Percentiles rank a stretch among this genome's conserved stretches.
phyloP scores from a whole-genome alignment of 2,113 vertebrate genomes.

The Aythya baeri region DNA sequence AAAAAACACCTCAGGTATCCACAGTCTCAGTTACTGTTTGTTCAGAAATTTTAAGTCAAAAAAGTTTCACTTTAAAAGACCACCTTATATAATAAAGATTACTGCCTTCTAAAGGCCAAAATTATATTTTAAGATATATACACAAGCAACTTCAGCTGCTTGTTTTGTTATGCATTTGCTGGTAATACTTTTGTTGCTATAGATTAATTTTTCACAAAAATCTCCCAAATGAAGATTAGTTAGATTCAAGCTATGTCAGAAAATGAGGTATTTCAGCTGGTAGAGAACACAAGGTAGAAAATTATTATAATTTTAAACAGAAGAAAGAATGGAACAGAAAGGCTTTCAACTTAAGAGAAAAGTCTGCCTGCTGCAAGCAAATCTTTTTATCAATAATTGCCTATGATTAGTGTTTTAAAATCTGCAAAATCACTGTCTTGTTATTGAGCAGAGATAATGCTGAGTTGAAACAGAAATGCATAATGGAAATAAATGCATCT shows the following conservation, averaged over 20 bases:
- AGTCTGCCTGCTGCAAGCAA: constrained; percentile 41
- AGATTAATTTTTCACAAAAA: background rate
- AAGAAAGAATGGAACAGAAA: constrained; percentile 34
- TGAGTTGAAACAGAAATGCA: constrained; percentile 48
- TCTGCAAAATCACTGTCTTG: constrained; percentile 39
- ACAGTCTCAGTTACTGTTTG: background rate
- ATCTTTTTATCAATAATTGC: constrained; percentile 48
- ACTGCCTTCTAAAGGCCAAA: background rate
- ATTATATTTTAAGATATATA: background rate
- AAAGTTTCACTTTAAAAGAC: background rate
- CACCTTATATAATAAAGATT: background rate
- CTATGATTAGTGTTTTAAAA: constrained; percentile 46
- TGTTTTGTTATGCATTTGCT: constrained; percentile 6
- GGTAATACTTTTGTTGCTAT: constrained; percentile 8
- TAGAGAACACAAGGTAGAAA: constrained; percentile 40
- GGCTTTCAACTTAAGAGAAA: constrained; percentile 52
- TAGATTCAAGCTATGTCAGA: constrained; percentile 34
- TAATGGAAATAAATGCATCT: constrained; percentile 30
- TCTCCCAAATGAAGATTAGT: background rate
- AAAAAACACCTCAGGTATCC: background rate
- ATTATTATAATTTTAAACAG: constrained; percentile 33
- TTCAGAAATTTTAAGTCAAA: constrained; percentile 13
- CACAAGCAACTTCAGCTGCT: constrained; percentile 32
- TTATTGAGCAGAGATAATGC: constrained; percentile 51
- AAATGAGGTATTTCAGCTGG: constrained; percentile 51